These are phyloP conservation scores for Hepsetus odoe DNA, from an alignment of 2,113 vertebrate species.

Conservation along the genomic window DNA sequence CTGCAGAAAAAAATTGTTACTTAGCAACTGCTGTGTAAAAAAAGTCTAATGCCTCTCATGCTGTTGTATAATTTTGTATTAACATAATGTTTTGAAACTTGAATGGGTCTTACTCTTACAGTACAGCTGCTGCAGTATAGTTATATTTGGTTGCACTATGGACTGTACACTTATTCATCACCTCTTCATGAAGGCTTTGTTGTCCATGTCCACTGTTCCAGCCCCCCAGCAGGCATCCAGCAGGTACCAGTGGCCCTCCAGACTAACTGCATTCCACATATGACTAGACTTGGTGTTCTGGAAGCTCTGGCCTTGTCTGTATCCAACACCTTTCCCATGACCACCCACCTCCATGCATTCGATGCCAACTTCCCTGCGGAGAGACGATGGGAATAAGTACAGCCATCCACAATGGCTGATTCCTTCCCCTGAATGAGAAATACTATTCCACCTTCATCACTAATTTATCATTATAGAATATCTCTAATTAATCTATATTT, in stretches of 20 bases:
- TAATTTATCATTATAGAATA: no score
- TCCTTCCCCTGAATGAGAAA: background rate
- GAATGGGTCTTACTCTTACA: background rate
- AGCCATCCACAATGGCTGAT: background rate
- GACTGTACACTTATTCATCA: conserved; percentile 42
- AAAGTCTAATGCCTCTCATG: no score
- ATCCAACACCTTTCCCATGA: conserved; percentile 54
- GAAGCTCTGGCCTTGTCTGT: conserved; percentile 31
- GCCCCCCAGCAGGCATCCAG: conserved; percentile 71
- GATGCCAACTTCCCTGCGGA: conserved; percentile 62
- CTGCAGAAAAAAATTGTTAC: no score
- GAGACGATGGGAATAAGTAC: background rate
- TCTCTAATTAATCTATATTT: no score
- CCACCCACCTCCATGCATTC: conserved; percentile 55
- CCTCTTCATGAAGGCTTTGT: conserved; percentile 63
- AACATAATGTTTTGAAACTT: background rate
- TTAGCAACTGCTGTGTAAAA: no score
- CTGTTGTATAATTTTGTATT: no score
- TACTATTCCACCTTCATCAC: background rate
- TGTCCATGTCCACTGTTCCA: conserved; percentile 63
- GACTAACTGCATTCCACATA: conserved; percentile 62
- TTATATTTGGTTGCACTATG: background rate
- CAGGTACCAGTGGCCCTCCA: conserved; percentile 65
- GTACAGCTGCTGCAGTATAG: background rate
- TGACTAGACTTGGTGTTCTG: conserved; percentile 67